Evolutionary conservation across 2,888 invertebrate species (phyloP), one percentile per base, ranked within the genome.

Genomic region (Hirtodrosophila cameraria): DNA sequence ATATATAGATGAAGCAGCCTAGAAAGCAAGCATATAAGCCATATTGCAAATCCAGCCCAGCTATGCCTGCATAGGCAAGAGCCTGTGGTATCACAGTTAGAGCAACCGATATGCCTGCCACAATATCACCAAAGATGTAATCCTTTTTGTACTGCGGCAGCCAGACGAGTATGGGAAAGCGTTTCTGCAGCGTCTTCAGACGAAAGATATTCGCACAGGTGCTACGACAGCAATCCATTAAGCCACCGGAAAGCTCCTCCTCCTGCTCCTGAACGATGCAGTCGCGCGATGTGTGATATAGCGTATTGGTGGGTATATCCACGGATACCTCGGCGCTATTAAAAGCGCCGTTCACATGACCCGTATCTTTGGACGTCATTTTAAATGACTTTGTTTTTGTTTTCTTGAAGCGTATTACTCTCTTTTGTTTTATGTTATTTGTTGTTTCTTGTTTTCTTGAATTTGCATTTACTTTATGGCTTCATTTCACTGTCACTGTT

Each of bases 21-120:
- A 97, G 91, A 90, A 98, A 98, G 13, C 97, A 97, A 41, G 97
- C 96, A 90, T 98, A 98, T 55, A 98, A 92, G 35, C 98, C 98
- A 90, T 96, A 96, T 94, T 97, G 92, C 41, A 95, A 92, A 49
- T 96, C 95, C 71, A 96, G 90, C 12, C 95, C 95, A 27, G 96
- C 96, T 59, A 96, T 94, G 88, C 94, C 95, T 20, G 95, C 93
- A 91, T 96, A 96, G 7, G 96, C 96, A 66, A 96, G 91, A 11
- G 96, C 95, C 91, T 98, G 98, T 9, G 98, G 98, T 50, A 91
- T 91, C 16, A 91, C 91, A 6, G 90, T 91, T 46, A 91, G 53
- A 5, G 97, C 98, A 16, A 98, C 97, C 0, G 98, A 97, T 46
- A 97, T 91, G 49, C 97, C 97, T 8, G 98, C 97, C 73, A 98